Evolutionary conservation across 2,888 invertebrate genomes (phyloP), one percentile per base, ranked within the genome.

Genomic region (Resseliella maxima): DNA sequence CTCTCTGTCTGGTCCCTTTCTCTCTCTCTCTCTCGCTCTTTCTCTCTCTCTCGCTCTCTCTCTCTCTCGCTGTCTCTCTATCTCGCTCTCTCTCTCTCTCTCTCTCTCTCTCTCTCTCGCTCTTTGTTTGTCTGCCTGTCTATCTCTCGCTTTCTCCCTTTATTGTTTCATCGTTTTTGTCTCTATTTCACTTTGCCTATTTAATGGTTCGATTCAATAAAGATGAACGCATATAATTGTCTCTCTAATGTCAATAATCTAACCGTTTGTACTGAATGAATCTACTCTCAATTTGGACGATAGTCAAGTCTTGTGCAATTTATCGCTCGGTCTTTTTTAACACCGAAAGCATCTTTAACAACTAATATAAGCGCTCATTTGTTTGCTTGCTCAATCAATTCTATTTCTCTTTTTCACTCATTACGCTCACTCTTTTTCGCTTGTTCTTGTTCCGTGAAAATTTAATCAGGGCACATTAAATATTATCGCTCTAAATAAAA

Each of bases 391-490:
- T 50, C 46, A 15, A n/a, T n/a, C n/a, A n/a, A n/a, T 18, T 50
- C 46, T 50, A 8, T 6, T 18, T 50, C 46, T 50, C 46, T 50
- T 18, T 18, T 50, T 50, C 46, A 18, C 46, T 15, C 18, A 18
- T 50, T 50, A n/a, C 46, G 12, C 8, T 50, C 46, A 50, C 46
- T 50, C 46, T 50, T 18, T 50, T 2, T 50, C 46, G 8, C 46
- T 8, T 41, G 41, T 41, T 8, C 5, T 5, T 41, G 41, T 41
- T 21, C 5, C 24, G 83, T 38, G 24, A 83, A 83, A 36, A 83
- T 83, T 36, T 83, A 83, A 83, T 83, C 83, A 83, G 83, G 83
- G n/a, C 83, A 83, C 38, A 83, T 83, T 83, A 38, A 83, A 83
- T 15, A 38, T 83, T 83, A 83, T 83, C 38, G 83, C 83, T 72